Percentiles rank a stretch among this genome's conserved stretches.
Conservation (phyloP, 2,888 invertebrate species). For the Dolomedes plantarius region DNA sequence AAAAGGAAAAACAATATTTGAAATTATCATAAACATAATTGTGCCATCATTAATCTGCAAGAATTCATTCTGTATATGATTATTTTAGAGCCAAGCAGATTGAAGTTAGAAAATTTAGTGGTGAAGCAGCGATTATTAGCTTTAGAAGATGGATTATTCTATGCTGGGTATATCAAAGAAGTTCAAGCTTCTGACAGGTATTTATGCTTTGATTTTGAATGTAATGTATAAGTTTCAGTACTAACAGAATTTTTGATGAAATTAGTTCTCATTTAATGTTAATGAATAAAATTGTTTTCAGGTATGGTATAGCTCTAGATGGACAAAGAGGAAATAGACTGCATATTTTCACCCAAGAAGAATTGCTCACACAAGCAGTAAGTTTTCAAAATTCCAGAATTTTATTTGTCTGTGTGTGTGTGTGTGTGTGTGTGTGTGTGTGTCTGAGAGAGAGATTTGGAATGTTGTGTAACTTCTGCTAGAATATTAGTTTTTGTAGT, state of each 20-base stretch:
- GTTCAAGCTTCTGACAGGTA: slow-evolving; percentile 91
- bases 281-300: too few relatives aligned
- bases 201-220: slow-evolving; percentile 51
- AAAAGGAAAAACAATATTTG: too few relatives aligned
- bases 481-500: too few relatives aligned
- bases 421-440: too few relatives aligned
- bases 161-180: slow-evolving; percentile 91
- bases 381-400: slow-evolving; percentile 80
- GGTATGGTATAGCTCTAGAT: slow-evolving; percentile 91
- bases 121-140: slow-evolving; percentile 87
- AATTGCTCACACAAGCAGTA: slow-evolving; percentile 92
- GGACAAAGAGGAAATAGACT: slow-evolving; percentile 93
- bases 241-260: too few relatives aligned
- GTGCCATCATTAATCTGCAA: too few relatives aligned
- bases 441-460: too few relatives aligned
- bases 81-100: slow-evolving; percentile 46
- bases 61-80: too few relatives aligned
- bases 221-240: background rate
- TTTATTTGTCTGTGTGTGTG: too few relatives aligned
- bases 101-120: slow-evolving; percentile 77
- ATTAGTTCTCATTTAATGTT: background rate
- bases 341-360: slow-evolving; percentile 92
- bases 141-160: slow-evolving; percentile 93
- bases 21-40: too few relatives aligned
- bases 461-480: too few relatives aligned